These are phyloP conservation scores for Drosophila histrio DNA, from an alignment of 2,888 invertebrate species.

Conservation along the genomic window DNA sequence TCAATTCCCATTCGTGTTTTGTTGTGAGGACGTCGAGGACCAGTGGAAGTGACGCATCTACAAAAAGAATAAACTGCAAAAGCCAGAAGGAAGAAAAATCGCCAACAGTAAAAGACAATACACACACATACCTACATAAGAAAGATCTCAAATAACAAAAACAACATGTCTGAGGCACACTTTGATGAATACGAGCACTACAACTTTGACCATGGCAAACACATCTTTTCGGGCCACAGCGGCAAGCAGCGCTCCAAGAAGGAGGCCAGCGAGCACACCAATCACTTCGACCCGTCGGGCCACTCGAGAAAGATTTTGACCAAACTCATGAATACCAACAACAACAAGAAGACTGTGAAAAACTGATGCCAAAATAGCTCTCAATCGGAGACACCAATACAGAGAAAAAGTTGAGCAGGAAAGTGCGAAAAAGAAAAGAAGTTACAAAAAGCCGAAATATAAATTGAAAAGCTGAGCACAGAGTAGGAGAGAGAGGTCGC, in stretches of 20 bases:
- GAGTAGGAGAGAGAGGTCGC: conserved; percentile 14
- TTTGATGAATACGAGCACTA: conserved; percentile 97
- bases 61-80: conserved; percentile 21
- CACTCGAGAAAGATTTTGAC: conserved; percentile 86
- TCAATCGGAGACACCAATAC: conserved; percentile 12
- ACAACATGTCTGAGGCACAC: conserved; percentile 91
- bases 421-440: conserved; percentile 25
- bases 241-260: conserved; percentile 96
- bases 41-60: conserved; percentile 12
- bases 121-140: conserved; percentile 17
- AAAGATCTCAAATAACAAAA: conserved; percentile 30
- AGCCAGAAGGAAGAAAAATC: conserved; percentile 26
- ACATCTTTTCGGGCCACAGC: conserved; percentile 93
- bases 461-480: conserved; percentile 33
- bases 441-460: not conserved
- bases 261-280: conserved; percentile 94
- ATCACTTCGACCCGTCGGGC: conserved; percentile 95
- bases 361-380: conserved; percentile 51
- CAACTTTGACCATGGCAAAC: conserved; percentile 96
- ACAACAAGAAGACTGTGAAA: conserved; percentile 88
- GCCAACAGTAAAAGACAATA: conserved; percentile 12
- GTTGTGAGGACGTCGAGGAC: conserved; percentile 15
- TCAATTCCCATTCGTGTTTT: conserved; percentile 39
- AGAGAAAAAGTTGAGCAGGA: conserved; percentile 18
- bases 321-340: conserved; percentile 85